Conservation (phyloP, 2,888 invertebrate genomes). For the Tetragonisca angustula region DNA sequence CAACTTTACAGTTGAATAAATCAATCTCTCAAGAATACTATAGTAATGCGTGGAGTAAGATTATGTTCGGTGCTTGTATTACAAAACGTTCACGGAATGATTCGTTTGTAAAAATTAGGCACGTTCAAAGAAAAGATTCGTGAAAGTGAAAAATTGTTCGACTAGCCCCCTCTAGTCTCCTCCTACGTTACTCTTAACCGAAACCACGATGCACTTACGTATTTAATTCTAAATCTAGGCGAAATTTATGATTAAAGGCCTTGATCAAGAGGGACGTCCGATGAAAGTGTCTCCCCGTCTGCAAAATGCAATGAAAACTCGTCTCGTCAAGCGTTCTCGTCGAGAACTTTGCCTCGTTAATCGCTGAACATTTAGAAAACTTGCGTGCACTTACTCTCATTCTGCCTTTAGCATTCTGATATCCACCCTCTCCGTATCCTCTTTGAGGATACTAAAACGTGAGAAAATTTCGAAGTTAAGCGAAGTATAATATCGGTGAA, state of each 20-base stretch:
- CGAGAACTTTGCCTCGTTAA: neutral
- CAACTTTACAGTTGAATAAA: no score
- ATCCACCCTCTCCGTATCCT: slow-evolving; percentile 85
- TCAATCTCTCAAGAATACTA: no score
- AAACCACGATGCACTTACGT: slow-evolving; percentile 90
- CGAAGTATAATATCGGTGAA: no score
- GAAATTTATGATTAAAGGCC: slow-evolving; percentile 98
- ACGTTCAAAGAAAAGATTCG: no score
- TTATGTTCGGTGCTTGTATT: no score
- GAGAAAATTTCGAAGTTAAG: slow-evolving; percentile 26
- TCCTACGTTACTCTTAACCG: neutral
- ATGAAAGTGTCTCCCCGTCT: slow-evolving; percentile 97
- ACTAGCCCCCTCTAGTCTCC: no score
- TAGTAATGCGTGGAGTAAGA: no score
- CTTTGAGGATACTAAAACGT: slow-evolving; percentile 79
- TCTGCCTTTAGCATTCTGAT: slow-evolving; percentile 84
- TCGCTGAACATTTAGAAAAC: neutral
- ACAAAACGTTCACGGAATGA: no score
- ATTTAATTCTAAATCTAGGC: slow-evolving; percentile 97
- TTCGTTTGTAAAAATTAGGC: no score
- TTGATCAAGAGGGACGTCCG: slow-evolving; percentile 97
- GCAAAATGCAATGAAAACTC: slow-evolving; percentile 81
- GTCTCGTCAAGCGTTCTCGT: neutral
- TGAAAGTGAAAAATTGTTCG: neutral
- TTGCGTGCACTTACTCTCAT: slow-evolving; percentile 85